Conservation (phyloP, 1,140 invertebrate genomes). For the fruit fly (Drosophila melanogaster) region Release_6_plus_ISO1_MT NT_033779.5:13901001-13901500, state of each 20-base stretch:
- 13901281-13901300: conserved; percentile 89
- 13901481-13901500: conserved; percentile 83
- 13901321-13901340: conserved; percentile 86
- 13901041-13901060: conserved; percentile 83
- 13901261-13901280: conserved; percentile 87
- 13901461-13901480: conserved; percentile 70
- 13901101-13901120: conserved; percentile 85
- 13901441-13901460: conserved; percentile 73
- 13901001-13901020: conserved; percentile 74
- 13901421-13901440: conserved; percentile 85
- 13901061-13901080: conserved; percentile 79
- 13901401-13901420: conserved; percentile 90
- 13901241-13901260: conserved; percentile 84
- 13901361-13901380: conserved; percentile 88
- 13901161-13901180: conserved; percentile 84
- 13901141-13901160: conserved; percentile 79
- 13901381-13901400: conserved; percentile 89
- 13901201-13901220: conserved; percentile 87
- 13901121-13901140: conserved; percentile 69
- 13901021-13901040: conserved; percentile 83
- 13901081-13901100: conserved; percentile 84
- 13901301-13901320: conserved; percentile 88
- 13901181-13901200: conserved; percentile 86
- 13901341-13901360: conserved; percentile 88
- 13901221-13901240: conserved; percentile 82